Conservation (phyloP, 2,797 vertebrate species). For the Aotus griseimembra region DNA sequence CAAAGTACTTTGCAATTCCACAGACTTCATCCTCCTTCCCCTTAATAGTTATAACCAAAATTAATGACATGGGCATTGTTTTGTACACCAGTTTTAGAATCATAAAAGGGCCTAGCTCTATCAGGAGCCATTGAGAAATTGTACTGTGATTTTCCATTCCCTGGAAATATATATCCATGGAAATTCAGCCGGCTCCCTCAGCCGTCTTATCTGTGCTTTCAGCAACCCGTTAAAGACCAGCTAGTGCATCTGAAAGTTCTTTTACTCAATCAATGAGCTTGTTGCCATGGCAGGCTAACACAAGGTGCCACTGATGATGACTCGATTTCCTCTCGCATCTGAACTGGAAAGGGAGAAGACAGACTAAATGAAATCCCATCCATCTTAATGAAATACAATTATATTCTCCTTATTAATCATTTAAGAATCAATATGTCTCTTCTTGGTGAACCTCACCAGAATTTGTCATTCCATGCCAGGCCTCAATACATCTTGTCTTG, state of each 20-base stretch:
- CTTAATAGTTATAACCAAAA: neutral
- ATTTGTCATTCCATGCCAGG: slow-evolving; percentile 96
- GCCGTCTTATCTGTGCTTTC: slow-evolving; percentile 75
- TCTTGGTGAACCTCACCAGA: slow-evolving; percentile 94
- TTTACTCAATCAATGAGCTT: slow-evolving; percentile 91
- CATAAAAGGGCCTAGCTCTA: neutral
- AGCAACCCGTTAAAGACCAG: slow-evolving; percentile 81
- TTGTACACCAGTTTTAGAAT: neutral
- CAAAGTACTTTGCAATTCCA: neutral
- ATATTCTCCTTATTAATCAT: slow-evolving; percentile 99
- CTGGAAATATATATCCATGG: slow-evolving; percentile 42
- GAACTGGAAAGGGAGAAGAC: slow-evolving; percentile 98
- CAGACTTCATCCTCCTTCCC: neutral
- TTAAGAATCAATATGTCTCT: slow-evolving; percentile 99
- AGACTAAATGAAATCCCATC: slow-evolving; percentile 99
- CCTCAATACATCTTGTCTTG: slow-evolving; percentile 96
- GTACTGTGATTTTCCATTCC: neutral
- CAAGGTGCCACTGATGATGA: slow-evolving; percentile 91
- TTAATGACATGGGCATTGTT: neutral
- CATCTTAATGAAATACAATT: slow-evolving; percentile 99
- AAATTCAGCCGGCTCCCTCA: slow-evolving; percentile 63
- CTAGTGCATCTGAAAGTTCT: slow-evolving; percentile 86
- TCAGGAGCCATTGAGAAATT: neutral
- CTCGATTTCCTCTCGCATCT: slow-evolving; percentile 97
- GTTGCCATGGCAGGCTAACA: slow-evolving; percentile 98